Percentiles rank a stretch among this genome's conserved stretches.
Conservation (phyloP, 1,140 invertebrate species). For the Triops longicaudatus region DNA sequence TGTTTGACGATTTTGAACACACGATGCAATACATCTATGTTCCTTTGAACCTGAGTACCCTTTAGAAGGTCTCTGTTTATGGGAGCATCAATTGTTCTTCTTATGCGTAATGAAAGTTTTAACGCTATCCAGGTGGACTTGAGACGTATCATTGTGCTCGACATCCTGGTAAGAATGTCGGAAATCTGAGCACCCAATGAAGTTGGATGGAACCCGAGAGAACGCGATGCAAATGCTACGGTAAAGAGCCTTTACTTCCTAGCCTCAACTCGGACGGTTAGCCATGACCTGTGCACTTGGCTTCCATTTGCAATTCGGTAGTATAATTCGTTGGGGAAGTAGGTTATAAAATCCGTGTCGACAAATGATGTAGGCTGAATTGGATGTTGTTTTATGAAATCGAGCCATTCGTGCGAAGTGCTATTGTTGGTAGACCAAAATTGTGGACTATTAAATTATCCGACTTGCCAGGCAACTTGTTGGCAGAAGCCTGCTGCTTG, state of each 20-base stretch:
- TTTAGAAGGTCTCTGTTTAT: neutral
- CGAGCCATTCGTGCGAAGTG: neutral
- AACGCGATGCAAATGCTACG: too few relatives aligned
- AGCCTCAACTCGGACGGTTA: too few relatives aligned
- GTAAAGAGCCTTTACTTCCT: too few relatives aligned
- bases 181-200: too few relatives aligned
- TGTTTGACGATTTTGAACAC: neutral
- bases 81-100: neutral
- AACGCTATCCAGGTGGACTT: too few relatives aligned
- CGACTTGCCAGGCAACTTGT: too few relatives aligned
- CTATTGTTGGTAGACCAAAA: neutral
- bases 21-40: neutral
- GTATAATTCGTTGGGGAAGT: neutral
- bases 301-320: neutral
- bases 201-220: too few relatives aligned
- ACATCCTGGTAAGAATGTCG: too few relatives aligned
- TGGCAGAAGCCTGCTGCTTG: neutral
- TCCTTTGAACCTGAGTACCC: neutral
- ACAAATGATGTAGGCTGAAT: neutral
- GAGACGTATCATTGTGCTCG: too few relatives aligned
- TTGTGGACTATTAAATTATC: neutral
- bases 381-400: neutral
- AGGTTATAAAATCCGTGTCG: neutral
- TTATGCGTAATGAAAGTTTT: too few relatives aligned
- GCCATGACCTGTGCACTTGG: neutral